Conservation (phyloP, 2,888 invertebrate genomes). For the Mythimna pallens region DNA sequence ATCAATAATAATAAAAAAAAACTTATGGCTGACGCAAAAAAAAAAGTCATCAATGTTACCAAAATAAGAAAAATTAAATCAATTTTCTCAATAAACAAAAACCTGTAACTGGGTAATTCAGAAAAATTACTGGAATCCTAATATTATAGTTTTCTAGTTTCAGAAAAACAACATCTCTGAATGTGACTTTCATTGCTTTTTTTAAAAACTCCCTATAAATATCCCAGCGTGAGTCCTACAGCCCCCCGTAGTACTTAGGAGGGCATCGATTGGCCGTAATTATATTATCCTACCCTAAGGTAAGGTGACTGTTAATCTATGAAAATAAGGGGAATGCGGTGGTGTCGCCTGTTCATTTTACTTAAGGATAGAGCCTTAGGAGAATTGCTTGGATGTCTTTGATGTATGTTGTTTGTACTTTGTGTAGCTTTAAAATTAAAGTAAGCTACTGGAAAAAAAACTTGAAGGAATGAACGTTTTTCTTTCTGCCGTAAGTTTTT, state of each 20-base stretch:
- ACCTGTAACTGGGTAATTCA: neutral
- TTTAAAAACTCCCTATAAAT: constrained; percentile 74
- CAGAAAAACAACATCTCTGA: neutral
- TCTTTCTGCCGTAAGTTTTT: too few relatives aligned
- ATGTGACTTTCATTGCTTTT: constrained; percentile 50
- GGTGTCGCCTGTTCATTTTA: constrained; percentile 72
- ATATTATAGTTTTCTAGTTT: neutral
- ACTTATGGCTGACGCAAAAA: too few relatives aligned
- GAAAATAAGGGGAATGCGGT: constrained; percentile 72
- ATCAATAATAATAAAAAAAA: too few relatives aligned
- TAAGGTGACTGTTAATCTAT: constrained; percentile 81
- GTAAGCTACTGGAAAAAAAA: neutral
- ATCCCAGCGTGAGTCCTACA: constrained; percentile 79
- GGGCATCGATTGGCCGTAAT: constrained; percentile 86
- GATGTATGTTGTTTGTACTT: constrained; percentile 49
- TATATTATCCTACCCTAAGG: constrained; percentile 83
- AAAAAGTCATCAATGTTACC: neutral
- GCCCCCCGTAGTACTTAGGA: constrained; percentile 74
- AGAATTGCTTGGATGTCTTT: constrained; percentile 44
- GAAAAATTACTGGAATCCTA: neutral
- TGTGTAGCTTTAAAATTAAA: constrained; percentile 22
- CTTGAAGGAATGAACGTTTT: too few relatives aligned
- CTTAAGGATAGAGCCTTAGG: constrained; percentile 60
- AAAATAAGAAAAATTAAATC: neutral
- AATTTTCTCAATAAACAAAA: neutral